Base-by-base conservation (phyloP, 2,888 invertebrate species). In the Drosophila atroscutellata region DNA sequence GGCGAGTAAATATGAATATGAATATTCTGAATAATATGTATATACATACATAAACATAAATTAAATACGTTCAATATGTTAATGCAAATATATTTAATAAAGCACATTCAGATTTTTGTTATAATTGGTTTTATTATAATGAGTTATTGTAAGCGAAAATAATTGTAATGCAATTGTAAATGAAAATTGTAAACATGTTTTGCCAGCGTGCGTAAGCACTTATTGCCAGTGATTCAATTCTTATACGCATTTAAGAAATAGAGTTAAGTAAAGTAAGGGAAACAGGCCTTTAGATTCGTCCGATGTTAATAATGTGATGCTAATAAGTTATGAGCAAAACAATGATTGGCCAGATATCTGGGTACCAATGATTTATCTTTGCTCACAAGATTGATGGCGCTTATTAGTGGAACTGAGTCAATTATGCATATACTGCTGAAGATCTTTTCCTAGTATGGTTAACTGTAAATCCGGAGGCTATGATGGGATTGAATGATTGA, bases 401-500 rank as follows among this genome's bases (percentile, higher is more conserved):
- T 28, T 32, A 49, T 54, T 67, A 49, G 54, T 54, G 54, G 24
- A 47, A 34, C 18, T 36, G n/a, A 55, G 13, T 49, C 24, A 47
- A n/a, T 47, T 55, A 50, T 36, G 37, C 30, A 51, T 13, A 47
- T 52, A 72, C 26, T 5, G 15, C 28, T 39, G 18, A 47, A 26
- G 26, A 52, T n/a, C 28, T 47, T 47, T 34, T 32, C 11, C 13
- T 15, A 39, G 15, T 42, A n/a, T 11, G n/a, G n/a, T n/a, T n/a
- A n/a, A n/a, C n/a, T n/a, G n/a, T n/a, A n/a, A n/a, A n/a, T n/a
- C n/a, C n/a, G n/a, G n/a, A n/a, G n/a, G n/a, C n/a, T n/a, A n/a
- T n/a, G n/a, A n/a, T n/a, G 18, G 18, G 24, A 28, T 52, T 49
- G 26, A 26, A 45, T 78, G 78, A 77, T 77, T 79, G 77, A 77